Evolutionary conservation across 1,140 invertebrate genomes (phyloP).

Genomic region (Drosophila kanapiae): DNA sequence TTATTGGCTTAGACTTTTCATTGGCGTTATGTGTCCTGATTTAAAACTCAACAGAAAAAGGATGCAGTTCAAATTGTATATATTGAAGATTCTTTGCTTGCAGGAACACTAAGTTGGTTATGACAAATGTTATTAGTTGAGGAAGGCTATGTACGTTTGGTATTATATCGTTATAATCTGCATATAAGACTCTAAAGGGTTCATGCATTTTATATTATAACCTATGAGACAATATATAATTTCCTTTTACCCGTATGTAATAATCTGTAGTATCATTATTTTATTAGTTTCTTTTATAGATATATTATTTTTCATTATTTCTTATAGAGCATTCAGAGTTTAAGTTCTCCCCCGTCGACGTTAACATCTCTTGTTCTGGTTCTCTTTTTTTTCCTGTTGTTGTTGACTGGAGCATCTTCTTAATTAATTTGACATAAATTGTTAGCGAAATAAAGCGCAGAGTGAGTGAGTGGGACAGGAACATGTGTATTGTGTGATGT

Average conservation of each 20-base stretch:
- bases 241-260: not conserved
- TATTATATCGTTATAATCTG: too few species aligned
- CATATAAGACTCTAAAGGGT: too few species aligned
- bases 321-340: not conserved
- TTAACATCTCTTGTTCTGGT: slow-evolving; percentile 1
- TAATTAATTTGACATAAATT: slow-evolving; percentile 83
- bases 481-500: slow-evolving; percentile 54
- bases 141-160: too few species aligned
- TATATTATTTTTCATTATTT: not conserved
- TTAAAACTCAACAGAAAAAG: too few species aligned
- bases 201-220: too few species aligned
- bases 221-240: too few species aligned
- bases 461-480: slow-evolving; percentile 17
- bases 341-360: not conserved
- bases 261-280: not conserved
- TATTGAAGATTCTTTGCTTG: too few species aligned
- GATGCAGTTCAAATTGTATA: too few species aligned
- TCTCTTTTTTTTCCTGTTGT: not conserved
- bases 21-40: too few species aligned
- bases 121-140: too few species aligned
- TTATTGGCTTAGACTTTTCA: too few species aligned
- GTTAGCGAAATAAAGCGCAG: slow-evolving; percentile 47
- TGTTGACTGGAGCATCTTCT: slow-evolving; percentile 55
- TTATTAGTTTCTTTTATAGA: not conserved
- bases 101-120: too few species aligned